Base-by-base conservation (phyloP, 2,888 invertebrate genomes). In the Mythimna loreyi region DNA sequence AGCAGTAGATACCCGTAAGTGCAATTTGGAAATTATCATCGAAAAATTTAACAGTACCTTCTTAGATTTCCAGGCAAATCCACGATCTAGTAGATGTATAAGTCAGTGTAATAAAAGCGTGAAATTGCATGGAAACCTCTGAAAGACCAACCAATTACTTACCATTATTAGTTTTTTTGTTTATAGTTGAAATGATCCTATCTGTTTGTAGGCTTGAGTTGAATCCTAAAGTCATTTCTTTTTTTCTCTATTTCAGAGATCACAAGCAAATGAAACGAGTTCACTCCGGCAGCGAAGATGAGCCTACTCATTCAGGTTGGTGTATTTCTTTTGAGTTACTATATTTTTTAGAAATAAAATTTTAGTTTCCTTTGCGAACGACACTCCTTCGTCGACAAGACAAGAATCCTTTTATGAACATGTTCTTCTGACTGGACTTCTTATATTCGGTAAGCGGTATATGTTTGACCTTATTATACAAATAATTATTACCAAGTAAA, bases 241-340 rank as follows among this genome's bases (percentile, higher is more conserved):
- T n/a, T 49, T 60, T 45, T 8, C 33, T 13, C 62, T 53, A 58
- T 91, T 92, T 79, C 96, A 98, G 98, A 94, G 98, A 98, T 86
- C 98, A 98, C 92, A 98, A 98, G 88, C 97, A 97, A 94, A 97
- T 98, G 96, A 98, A 98, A 94, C 96, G 98, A 83, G 96, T 97
- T 80, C 97, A 97, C 85, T 97, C 97, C 79, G 97, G 97, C 57
- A 97, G 97, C 80, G 98, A 98, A 90, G 98, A 98, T 79, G 98
- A 98, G 83, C 97, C 97, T 43, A 97, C 96, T 19, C 97, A 97
- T 94, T 97, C 97, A 92, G 98, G 98, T 97, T 94, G 92, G 79
- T 77, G 6, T 5, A 43, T 19, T 43, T 43, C 8, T 45, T 45
- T 45, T 19, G 43, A 5, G 16, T 16, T 40, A 40, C 16, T 16